Conservation (phyloP, 2,888 invertebrate genomes). For the Pseudolycoriella hygida region DNA sequence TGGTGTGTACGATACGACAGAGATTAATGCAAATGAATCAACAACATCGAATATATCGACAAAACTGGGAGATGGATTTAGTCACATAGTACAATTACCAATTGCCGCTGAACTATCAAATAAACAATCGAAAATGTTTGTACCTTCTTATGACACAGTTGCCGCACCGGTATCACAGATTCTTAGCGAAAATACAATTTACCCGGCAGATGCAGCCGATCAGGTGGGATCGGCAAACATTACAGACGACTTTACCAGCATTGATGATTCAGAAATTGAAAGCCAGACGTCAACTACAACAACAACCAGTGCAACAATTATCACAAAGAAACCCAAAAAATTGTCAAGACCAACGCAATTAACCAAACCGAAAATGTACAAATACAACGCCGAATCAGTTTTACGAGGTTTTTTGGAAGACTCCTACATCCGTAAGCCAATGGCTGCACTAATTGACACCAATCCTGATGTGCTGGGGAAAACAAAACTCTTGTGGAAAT, state of each 20-base stretch:
- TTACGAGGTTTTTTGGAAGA: constrained; percentile 27
- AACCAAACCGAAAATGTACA: constrained; percentile 1
- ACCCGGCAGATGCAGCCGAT: no score
- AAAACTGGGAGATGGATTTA: neutral
- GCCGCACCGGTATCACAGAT: neutral
- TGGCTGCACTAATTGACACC: constrained; percentile 28
- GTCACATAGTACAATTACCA: no score
- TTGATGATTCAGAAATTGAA: neutral
- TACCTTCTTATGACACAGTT: neutral
- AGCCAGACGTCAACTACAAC: neutral
- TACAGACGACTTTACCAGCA: neutral
- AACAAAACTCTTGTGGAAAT: constrained; percentile 24
- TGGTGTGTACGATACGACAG: neutral
- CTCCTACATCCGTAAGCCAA: constrained; percentile 27
- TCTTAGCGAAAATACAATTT: neutral
- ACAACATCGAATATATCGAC: neutral
- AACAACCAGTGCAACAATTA: neutral
- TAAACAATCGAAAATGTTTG: neutral
- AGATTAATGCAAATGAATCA: neutral
- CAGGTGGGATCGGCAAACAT: neutral
- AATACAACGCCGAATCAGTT: constrained; percentile 19
- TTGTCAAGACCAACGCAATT: neutral
- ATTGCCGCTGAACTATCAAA: neutral
- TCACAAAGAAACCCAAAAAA: neutral
- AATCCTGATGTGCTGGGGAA: constrained; percentile 23